Evolutionary conservation across 2,888 invertebrate genomes (phyloP), one percentile per base, ranked within the genome.

Genomic region (Lysandra coridon): DNA sequence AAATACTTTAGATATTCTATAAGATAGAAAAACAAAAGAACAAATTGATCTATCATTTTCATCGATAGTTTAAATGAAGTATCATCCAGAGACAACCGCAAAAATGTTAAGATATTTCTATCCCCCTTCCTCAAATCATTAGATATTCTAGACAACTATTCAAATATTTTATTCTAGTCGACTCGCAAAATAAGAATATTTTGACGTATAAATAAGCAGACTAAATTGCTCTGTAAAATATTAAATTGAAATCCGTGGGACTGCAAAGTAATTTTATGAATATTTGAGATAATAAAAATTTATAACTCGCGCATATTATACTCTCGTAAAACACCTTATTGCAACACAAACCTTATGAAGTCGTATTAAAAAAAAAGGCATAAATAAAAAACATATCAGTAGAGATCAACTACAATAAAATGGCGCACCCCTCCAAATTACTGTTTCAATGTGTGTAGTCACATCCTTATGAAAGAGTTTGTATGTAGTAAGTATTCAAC

Each of bases 121-220:
- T 53, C n/a, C 30, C 30, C 14, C 23, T 23, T 23, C 23, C 23
- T 23, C 23, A 23, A 77, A 73, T 14, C 60, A 57, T 78, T 60
- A 37, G 60, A 60, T 78, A 78, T 78, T 78, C 77, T 49, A 62
- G 60, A 49, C 77, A 37, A 57, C 77, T 78, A 77, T 78, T 60
- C 62, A 17, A 12, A n/a, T 78, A 37, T 44, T 53, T 40, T 74
- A 44, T 74, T 44, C 23, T n/a, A 74, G 74, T 33, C 23, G 30
- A 37, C 37, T 73, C 33, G 12, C 73, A 73, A 73, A 73, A 44
- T 33, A 44, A 37, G n/a, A 44, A 74, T 74, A 74, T 74, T 74
- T 74, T 74, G 44, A 44, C 44, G 44, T 74, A 44, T 74, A 74
- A 44, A 74, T 44, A 74, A 44, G 74, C 74, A 44, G 44, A 74